Percentiles rank a stretch among this genome's conserved stretches.
Conservation (phyloP, 1,140 invertebrate genomes). For the Samia ricini region DNA sequence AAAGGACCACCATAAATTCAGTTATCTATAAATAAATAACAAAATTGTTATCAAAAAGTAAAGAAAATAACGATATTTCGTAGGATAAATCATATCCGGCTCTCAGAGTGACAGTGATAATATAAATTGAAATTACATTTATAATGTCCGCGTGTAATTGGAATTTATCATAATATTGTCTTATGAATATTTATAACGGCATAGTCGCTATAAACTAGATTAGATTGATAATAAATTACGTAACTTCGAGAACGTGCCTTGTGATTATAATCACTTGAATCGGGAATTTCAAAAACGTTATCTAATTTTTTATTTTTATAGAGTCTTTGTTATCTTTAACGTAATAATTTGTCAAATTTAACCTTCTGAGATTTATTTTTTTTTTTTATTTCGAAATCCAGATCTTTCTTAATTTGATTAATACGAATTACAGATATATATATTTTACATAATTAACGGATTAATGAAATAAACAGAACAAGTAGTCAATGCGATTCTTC, state of each 20-base stretch:
- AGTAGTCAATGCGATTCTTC: no score
- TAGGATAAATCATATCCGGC: background rate
- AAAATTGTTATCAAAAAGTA: background rate
- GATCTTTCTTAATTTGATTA: no score
- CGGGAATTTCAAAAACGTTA: background rate
- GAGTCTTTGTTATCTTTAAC: no score
- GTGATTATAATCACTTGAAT: background rate
- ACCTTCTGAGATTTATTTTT: no score
- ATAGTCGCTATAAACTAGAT: background rate
- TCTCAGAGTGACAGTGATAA: background rate
- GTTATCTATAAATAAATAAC: background rate
- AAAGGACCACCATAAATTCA: background rate
- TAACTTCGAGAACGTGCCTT: background rate
- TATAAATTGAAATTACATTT: conserved; percentile 6
- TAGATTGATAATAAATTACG: background rate
- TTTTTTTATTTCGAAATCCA: no score
- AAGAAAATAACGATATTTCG: background rate
- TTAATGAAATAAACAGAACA: no score
- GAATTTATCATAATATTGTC: conserved; percentile 15
- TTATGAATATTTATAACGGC: conserved; percentile 11
- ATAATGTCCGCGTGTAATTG: conserved; percentile 7
- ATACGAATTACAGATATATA: no score
- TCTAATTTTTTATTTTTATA: background rate
- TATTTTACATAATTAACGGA: no score
- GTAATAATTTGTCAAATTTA: no score